A percentile compares a stretch with the other conserved stretches of the same genome.
Conservation (phyloP, 2,888 invertebrate species). For the Hartigia nigra region DNA sequence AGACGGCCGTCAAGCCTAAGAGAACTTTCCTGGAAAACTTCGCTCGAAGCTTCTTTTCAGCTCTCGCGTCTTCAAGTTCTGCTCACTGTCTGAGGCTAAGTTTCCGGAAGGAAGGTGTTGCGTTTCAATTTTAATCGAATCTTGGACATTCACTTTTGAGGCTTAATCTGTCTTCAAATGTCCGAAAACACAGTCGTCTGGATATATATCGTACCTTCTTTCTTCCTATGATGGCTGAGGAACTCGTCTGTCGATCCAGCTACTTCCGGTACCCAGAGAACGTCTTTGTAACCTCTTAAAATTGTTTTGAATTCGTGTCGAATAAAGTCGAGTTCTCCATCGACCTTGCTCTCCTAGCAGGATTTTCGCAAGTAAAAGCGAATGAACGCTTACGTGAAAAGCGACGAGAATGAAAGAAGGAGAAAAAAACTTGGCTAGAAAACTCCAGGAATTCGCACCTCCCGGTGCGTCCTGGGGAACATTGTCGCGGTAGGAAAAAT, state of each 20-base stretch:
- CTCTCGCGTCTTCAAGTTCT: background rate
- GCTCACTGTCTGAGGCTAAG: background rate
- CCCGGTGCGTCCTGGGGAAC: background rate
- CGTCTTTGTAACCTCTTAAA: background rate
- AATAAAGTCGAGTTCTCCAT: background rate
- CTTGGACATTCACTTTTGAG: slow-evolving; percentile 34
- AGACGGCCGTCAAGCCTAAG: background rate
- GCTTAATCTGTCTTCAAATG: slow-evolving; percentile 35
- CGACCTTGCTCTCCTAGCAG: background rate
- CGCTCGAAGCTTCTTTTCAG: background rate
- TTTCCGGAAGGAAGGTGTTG: slow-evolving; percentile 44
- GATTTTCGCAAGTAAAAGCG: background rate
- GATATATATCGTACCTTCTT: background rate
- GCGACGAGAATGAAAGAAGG: background rate
- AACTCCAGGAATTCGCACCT: background rate
- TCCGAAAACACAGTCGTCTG: slow-evolving; percentile 18
- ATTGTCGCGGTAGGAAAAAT: background rate
- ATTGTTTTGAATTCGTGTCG: background rate
- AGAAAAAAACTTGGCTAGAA: background rate
- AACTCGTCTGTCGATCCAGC: background rate
- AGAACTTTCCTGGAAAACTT: background rate
- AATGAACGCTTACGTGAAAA: background rate
- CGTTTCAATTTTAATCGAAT: slow-evolving; percentile 54
- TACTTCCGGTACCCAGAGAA: background rate
- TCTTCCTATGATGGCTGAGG: background rate